These are phyloP conservation scores for Muraenolepis orangiensis DNA, from an alignment of 2,797 vertebrate species.

Conservation along the genomic window DNA sequence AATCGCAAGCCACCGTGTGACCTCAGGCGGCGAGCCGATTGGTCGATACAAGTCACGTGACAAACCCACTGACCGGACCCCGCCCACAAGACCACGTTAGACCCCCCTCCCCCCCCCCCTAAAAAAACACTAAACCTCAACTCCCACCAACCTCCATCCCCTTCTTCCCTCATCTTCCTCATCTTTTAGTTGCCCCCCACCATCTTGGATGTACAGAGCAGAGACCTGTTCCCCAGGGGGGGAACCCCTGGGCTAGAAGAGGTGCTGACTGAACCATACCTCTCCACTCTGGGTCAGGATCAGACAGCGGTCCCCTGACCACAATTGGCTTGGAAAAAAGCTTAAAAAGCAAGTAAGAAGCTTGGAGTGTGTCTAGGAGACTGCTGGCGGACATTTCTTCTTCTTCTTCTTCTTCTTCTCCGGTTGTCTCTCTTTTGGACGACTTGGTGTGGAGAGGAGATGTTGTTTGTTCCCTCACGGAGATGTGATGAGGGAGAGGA, in stretches of 20 bases:
- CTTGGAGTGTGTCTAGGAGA: no score
- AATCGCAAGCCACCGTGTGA: background rate
- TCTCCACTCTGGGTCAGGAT: constrained; percentile 8
- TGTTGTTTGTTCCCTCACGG: no score
- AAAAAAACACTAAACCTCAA: background rate
- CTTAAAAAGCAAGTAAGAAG: no score
- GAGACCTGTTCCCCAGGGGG: background rate
- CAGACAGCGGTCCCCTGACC: constrained; percentile 12
- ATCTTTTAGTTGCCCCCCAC: background rate
- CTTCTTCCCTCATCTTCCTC: no score
- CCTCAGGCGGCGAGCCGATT: background rate
- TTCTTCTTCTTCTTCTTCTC: no score
- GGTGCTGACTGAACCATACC: background rate
- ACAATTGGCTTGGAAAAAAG: background rate
- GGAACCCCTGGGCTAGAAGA: background rate
- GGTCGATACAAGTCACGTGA: background rate
- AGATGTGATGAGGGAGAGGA: no score
- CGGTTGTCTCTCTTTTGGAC: no score
- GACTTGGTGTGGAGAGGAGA: no score
- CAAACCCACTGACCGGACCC: no score
- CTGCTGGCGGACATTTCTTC: no score
- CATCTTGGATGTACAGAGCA: background rate
- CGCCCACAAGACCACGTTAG: background rate
- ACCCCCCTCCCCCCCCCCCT: background rate
- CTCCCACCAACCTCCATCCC: background rate